phyloP scores from a whole-genome alignment of 2,797 vertebrate genomes.

The Anguilla megastoma region DNA sequence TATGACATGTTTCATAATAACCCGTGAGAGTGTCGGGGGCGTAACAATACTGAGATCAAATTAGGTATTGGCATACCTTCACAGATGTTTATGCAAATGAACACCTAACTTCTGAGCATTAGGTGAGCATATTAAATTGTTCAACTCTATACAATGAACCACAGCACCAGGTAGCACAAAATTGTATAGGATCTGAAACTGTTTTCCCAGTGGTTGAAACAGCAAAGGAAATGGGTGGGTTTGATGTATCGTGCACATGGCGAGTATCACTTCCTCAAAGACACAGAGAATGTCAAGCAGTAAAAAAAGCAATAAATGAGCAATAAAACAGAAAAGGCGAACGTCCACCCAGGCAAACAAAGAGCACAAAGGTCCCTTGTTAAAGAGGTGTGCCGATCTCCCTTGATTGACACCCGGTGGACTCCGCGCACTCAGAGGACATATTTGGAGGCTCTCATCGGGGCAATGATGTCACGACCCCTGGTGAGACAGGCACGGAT shows the following conservation, averaged over 20 bases:
- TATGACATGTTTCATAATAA: no score
- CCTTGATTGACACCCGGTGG: constrained; percentile 5
- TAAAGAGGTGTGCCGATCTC: not conserved
- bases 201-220: not conserved
- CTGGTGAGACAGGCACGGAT: constrained; percentile 9
- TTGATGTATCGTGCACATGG: not conserved
- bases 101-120: no score
- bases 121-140: not conserved
- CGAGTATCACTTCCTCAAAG: not conserved
- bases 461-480: not conserved
- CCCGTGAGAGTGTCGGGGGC: no score
- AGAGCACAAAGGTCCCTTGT: not conserved
- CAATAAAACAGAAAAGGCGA: not conserved
- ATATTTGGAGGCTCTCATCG: not conserved
- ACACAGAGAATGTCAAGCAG: not conserved
- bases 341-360: not conserved
- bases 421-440: not conserved
- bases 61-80: no score
- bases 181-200: not conserved
- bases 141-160: not conserved
- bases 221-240: not conserved
- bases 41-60: no score
- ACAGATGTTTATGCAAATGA: no score
- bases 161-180: not conserved
- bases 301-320: not conserved